Evolutionary conservation across 2,797 vertebrate genomes (phyloP), one percentile per base, ranked within the genome.

Genomic region (Lindbergichthys nudifrons): DNA sequence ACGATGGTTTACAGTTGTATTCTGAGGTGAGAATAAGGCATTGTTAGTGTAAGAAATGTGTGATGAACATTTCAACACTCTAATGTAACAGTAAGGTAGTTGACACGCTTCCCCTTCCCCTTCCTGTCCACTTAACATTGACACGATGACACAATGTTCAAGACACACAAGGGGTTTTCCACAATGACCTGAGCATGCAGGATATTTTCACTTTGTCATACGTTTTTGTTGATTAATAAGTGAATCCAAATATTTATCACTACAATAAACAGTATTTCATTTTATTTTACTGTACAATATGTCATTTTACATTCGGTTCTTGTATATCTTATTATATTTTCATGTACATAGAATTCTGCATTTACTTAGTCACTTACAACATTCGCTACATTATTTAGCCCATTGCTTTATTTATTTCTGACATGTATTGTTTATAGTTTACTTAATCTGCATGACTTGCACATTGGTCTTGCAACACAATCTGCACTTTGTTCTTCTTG

Each of bases 71-170:
- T 26, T 72, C 21, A 72, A 12, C 19, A 0, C 6, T 67, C 1
- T 46, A 39, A 50, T 51, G 10, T 52, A 6, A 45, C 3, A 18
- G 15, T 15, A 18, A 7, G 39, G 8, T 30, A 13, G 3, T 19
- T 15, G n/a, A 51, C 3, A 2, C 53, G 36, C 51, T 70, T 81
- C 65, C 42, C 3, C 42, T 66, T 60, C 66, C 2, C 10, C 70
- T 74, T 74, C 46, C 65, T 77, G 43, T 51, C 11, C 19, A 1
- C 42, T 74, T 16, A 60, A 4, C 16, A 26, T 36, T 6, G 23
- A 53, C 13, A 42, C 45, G 45, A 26, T 26, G 26, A 26, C 26
- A 26, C 26, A 26, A 26, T 18, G 21, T n/a, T 18, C 0, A 69
- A 30, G 5, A 10, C 8, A n/a, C 30, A 23, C 12, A 42, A 36